These are phyloP conservation scores for Podarcis cretensis DNA, from an alignment of 2,113 vertebrate genomes.

Conservation along the genomic window DNA sequence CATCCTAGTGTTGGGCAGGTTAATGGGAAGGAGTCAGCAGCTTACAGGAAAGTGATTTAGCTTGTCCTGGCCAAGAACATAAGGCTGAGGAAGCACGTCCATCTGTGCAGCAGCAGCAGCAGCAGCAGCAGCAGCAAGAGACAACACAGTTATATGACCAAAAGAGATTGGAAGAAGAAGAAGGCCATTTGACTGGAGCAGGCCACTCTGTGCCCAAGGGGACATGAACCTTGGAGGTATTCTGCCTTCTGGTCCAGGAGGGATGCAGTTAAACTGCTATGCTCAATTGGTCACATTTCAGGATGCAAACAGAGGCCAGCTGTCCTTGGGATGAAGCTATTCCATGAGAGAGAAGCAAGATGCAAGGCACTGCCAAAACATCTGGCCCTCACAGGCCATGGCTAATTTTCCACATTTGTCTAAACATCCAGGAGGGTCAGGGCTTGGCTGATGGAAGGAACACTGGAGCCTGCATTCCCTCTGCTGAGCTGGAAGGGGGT, in stretches of 20 bases:
- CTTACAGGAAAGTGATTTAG: background rate
- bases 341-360: constrained; percentile 18
- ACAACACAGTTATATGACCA: background rate
- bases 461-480: background rate
- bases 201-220: too few species aligned
- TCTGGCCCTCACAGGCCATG: constrained; percentile 25
- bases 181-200: background rate
- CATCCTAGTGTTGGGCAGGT: background rate
- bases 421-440: background rate
- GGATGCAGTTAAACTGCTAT: constrained; percentile 12
- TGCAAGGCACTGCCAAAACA: constrained; percentile 14
- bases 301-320: constrained; percentile 17
- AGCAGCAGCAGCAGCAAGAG: background rate
- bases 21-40: background rate
- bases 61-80: background rate
- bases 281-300: constrained; percentile 41
- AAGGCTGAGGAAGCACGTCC: background rate
- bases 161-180: background rate
- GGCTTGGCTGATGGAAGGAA: background rate
- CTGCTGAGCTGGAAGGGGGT: background rate
- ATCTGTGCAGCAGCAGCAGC: background rate
- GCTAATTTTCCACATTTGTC: constrained; percentile 17
- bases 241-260: background rate
- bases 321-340: constrained; percentile 24
- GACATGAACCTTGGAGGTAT: background rate